Evolutionary conservation across 2,888 invertebrate species (phyloP).

Genomic region (Machimus rusticus): DNA sequence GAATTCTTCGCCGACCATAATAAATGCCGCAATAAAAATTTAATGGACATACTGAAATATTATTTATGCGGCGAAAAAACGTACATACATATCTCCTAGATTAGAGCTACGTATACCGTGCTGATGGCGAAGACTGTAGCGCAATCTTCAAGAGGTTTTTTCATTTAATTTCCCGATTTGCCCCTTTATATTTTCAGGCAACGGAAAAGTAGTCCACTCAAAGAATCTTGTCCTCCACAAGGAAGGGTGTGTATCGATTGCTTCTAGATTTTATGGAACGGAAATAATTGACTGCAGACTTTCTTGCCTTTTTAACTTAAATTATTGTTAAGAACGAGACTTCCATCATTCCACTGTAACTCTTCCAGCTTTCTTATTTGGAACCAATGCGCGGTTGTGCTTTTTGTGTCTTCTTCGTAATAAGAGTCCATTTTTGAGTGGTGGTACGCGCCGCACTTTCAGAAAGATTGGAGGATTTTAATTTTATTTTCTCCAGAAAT

Average conservation of each 20-base stretch:
- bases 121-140: background rate
- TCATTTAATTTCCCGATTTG: background rate
- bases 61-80: background rate
- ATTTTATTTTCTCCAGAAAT: background rate
- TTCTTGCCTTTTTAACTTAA: background rate
- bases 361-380: background rate
- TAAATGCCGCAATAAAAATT: background rate
- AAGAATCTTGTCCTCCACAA: background rate
- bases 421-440: background rate
- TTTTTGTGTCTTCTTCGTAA: background rate
- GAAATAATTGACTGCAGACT: conserved; percentile 21
- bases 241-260: background rate
- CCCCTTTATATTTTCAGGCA: background rate
- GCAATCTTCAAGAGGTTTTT: background rate
- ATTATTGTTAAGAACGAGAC: background rate
- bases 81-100: background rate
- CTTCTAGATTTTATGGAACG: background rate
- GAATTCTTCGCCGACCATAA: background rate
- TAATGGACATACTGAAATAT: background rate
- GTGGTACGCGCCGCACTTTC: background rate
- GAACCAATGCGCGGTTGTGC: background rate
- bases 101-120: background rate
- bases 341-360: background rate
- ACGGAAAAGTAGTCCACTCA: background rate
- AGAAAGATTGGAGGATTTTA: background rate